Evolutionary conservation across 2,113 vertebrate species (phyloP).

Genomic region (Dolichallabes microphthalmus): DNA sequence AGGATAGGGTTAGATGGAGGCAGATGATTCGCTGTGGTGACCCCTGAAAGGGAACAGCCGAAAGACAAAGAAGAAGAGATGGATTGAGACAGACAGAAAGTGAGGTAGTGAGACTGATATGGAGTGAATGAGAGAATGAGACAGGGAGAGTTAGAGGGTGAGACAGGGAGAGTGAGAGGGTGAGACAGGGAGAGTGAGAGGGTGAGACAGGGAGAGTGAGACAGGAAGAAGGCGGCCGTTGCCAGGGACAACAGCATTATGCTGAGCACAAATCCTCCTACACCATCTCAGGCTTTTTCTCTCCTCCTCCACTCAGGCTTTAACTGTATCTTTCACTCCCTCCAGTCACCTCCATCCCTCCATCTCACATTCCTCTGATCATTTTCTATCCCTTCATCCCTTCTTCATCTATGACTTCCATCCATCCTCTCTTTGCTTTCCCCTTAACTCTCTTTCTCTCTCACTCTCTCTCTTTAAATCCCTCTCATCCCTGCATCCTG

Average conservation of each 20-base stretch:
- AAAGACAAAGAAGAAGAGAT: no score
- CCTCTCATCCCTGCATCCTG: background rate
- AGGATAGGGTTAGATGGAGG: no score
- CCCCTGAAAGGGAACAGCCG: no score
- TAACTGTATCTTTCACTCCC: conserved; percentile 45
- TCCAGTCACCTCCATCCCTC: conserved; percentile 17
- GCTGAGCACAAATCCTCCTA: conserved; percentile 47
- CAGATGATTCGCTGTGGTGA: no score
- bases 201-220: conserved; percentile 29
- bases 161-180: background rate
- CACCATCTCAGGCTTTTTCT: conserved; percentile 50
- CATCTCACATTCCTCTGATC: background rate
- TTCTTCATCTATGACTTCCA: background rate
- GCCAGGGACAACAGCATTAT: conserved; percentile 56
- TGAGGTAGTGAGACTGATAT: conserved; percentile 16
- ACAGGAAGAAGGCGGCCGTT: conserved; percentile 46
- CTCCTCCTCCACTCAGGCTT: conserved; percentile 42
- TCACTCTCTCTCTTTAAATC: background rate
- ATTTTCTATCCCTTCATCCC: background rate
- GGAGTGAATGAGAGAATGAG: background rate
- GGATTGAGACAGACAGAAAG: background rate
- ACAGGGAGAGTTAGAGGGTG: no score
- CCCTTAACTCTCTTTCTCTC: background rate
- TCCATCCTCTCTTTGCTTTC: background rate
- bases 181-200: conserved; percentile 2